Evolutionary conservation across 2,113 vertebrate species (phyloP), one percentile per base, ranked within the genome.

Genomic region (Geothlypis trichas): DNA sequence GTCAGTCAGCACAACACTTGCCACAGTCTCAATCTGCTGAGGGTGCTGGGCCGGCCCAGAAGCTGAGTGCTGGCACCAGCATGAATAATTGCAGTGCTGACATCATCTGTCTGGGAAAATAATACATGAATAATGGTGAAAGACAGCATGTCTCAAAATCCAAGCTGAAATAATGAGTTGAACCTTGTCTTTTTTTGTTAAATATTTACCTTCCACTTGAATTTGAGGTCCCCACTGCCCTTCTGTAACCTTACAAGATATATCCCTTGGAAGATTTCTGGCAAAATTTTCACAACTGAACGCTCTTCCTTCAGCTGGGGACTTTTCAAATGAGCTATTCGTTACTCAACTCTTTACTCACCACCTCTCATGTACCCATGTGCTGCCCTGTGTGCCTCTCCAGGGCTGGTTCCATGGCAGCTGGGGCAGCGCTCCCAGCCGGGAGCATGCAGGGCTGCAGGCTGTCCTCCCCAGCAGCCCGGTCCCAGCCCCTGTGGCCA

Each of bases 291-390:
- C 62, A 44, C 30, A 65, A 24, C 19, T 8, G 4, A 57, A 22
- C 2, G 2, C 39, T 89, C 16, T 37, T 82, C 26, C 77, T 86
- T 47, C 31, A 47, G 16, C 2, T 81, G 61, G 4, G 35, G 15
- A 11, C 15, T 84, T 54, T 68, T 58, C 19, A 12, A 13, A 15
- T 7, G 42, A 80, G 1, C 13, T 51, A 9, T 41, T 62, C 1
- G 26, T 55, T 31, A 5, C 52, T 41, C 19, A 17, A 0, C 14
- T 49, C 2, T 51, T 11, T 39, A 39, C 37, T 39, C 37, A 39
- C 10, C 37, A 3, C 3, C 8, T 55, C 41, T 90, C 57, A 6
- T 41, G 30, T 10, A 1, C 20, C 2, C 0, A 4, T 61, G 42
- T 35, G 6, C 35, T 35, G 47, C 31, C 3, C 19, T 15, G n/a